A percentile compares a stretch with the other conserved stretches of the same genome.
Evolutionary conservation across 2,888 invertebrate genomes (phyloP).

Genomic region (Cryptocephalus moraei): DNA sequence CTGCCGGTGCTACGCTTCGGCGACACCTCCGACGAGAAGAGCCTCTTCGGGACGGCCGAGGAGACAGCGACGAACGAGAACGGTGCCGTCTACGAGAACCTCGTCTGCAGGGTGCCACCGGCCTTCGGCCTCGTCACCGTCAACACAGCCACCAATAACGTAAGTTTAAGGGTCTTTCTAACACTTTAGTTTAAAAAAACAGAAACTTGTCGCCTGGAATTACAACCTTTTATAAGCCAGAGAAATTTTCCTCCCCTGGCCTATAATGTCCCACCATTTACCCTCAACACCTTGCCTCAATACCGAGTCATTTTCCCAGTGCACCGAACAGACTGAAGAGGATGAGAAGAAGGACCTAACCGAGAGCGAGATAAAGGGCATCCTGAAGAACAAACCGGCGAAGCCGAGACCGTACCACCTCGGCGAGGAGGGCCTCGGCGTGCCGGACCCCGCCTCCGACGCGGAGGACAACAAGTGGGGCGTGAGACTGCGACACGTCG

Average conservation of each 20-base stretch:
- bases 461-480: constrained; percentile 40
- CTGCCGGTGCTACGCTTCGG: constrained; percentile 59
- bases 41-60: constrained; percentile 28
- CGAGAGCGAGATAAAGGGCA: constrained; percentile 48
- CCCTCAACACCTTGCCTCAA: too few relatives aligned
- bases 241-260: too few relatives aligned
- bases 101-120: constrained; percentile 8
- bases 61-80: constrained; percentile 4
- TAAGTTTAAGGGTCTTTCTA: background rate
- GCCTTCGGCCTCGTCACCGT: constrained; percentile 24
- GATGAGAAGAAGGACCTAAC: constrained; percentile 20
- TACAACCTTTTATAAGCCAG: too few relatives aligned
- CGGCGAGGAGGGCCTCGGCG: constrained; percentile 30
- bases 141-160: constrained; percentile 33
- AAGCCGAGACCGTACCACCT: constrained; percentile 67
- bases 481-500: constrained; percentile 39
- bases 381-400: constrained; percentile 63
- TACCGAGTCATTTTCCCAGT: background rate
- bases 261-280: too few relatives aligned
- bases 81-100: constrained; percentile 11
- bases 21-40: constrained; percentile 42
- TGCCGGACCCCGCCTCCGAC: background rate
- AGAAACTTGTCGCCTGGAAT: too few relatives aligned
- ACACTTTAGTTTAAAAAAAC: too few relatives aligned
- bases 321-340: constrained; percentile 13